Conservation (phyloP, 2,888 invertebrate species). For the Lasioglossum figueresi region DNA sequence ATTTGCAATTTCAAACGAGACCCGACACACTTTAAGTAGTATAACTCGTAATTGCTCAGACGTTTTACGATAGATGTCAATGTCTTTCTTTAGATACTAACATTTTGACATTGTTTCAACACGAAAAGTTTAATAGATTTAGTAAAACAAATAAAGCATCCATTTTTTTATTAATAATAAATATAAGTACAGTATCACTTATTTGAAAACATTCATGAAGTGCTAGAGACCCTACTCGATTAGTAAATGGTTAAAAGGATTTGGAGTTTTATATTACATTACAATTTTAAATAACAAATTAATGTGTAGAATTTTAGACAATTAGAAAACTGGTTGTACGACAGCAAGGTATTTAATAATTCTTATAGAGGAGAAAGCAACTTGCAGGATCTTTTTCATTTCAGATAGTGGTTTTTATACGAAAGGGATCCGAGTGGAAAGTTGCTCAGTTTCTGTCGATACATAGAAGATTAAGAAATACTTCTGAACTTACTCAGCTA, state of each 20-base stretch:
- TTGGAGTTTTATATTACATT: background rate
- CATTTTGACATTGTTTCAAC: background rate
- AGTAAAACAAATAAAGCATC: background rate
- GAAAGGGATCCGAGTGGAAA: constrained; percentile 7
- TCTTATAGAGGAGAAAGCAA: background rate
- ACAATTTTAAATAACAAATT: background rate
- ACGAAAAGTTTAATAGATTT: background rate
- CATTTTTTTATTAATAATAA: background rate
- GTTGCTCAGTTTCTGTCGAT: constrained; percentile 16
- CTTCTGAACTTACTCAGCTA: background rate
- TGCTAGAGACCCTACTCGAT: background rate
- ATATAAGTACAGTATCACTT: background rate
- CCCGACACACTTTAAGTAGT: background rate
- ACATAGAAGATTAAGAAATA: constrained; percentile 10
- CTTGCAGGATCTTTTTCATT: background rate
- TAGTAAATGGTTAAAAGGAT: background rate
- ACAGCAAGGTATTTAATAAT: background rate
- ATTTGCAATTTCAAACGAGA: background rate
- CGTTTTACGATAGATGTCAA: background rate
- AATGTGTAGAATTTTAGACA: background rate
- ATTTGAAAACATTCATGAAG: background rate
- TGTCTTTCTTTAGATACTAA: background rate
- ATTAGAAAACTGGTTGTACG: background rate
- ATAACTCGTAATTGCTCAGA: background rate
- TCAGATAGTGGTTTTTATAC: background rate